Evolutionary conservation across 2,797 vertebrate species (phyloP), one percentile per base, ranked within the genome.

Genomic region (Heteromormyrus szaboi): DNA sequence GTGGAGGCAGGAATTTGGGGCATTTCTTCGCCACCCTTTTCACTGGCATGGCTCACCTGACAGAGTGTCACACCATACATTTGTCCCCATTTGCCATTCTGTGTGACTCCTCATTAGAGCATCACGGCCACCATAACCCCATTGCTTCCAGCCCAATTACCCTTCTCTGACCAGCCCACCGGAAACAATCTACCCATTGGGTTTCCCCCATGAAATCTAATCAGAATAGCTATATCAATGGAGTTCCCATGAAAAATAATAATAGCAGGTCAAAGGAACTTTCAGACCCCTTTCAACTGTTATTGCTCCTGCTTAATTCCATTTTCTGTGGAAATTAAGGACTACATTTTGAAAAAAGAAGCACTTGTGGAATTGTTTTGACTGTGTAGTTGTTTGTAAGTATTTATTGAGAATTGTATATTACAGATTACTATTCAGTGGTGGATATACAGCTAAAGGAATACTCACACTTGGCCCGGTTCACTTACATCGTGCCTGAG

Each of bases 1-100:
- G 89, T 89, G 92, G 93, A 90, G 90, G 92, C 88, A 93, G 95
- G 94, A 95, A 95, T 94, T 93, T 92, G 76, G 91, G 93, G 93
- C 95, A 96, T 95, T 94, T 90, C 92, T 62, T 94, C 91, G 79
- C 92, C 91, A 92, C 92, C 79, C 17, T 19, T 94, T 90, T 50
- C 11, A 88, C 76, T 89, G 90, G 90, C 88, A 90, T 83, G 92
- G 92, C 86, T 95, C 94, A 65, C 92, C 88, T 81, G 19, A 59
- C 50, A 51, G 46, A 89, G 79, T 83, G 22, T 44, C 22, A 53
- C 81, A 89, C 89, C 83, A 85, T 89, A 79, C 85, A 88, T 89
- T 72, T 89, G 85, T 89, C 86, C 54, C 89, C 85, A 88, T 88
- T 92, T 92, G 93, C 94, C 86, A 93, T 94, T 94, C 93, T 93